Percentiles rank a stretch among this genome's conserved stretches.
These are phyloP conservation scores for Trichomycterus rosablanca DNA, from an alignment of 2,113 vertebrate species.

Conservation along the genomic window DNA sequence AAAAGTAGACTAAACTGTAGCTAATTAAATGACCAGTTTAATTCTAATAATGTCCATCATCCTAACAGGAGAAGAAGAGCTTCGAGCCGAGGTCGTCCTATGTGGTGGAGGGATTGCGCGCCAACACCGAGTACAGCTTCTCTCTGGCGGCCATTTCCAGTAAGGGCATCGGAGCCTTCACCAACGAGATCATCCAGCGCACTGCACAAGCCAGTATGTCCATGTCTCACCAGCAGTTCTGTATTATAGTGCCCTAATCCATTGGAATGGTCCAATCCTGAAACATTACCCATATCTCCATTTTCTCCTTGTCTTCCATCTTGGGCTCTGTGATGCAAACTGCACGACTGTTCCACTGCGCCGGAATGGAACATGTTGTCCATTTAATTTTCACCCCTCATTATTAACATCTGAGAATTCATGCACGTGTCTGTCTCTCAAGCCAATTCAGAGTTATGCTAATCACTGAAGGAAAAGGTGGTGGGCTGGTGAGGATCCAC, in stretches of 20 bases:
- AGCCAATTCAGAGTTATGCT: not conserved
- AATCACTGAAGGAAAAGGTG: not conserved
- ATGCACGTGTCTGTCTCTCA: not conserved
- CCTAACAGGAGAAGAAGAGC: conserved; percentile 76
- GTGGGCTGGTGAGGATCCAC: conserved; percentile 6
- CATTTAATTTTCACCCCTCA: not conserved
- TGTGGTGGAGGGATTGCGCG: conserved; percentile 84
- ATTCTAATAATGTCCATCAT: no score
- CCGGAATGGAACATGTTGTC: not conserved
- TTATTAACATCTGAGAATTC: not conserved
- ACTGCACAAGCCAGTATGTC: conserved; percentile 98
- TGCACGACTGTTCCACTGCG: not conserved
- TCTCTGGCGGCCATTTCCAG: conserved; percentile 89
- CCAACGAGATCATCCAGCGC: conserved; percentile 85
- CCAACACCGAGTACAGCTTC: conserved; percentile 94
- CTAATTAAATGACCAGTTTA: no score
- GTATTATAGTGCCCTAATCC: conserved; percentile 1
- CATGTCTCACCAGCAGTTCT: not conserved
- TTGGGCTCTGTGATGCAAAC: conserved; percentile 1
- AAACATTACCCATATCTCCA: conserved; percentile 18
- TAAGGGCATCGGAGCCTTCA: conserved; percentile 93
- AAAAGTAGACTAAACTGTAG: no score
- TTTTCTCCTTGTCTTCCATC: conserved; percentile 24
- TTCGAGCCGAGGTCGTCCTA: conserved; percentile 83
- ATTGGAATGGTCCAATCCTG: not conserved